Base-by-base conservation (phyloP, 2,888 invertebrate genomes). In the Trichacis sp. region DNA sequence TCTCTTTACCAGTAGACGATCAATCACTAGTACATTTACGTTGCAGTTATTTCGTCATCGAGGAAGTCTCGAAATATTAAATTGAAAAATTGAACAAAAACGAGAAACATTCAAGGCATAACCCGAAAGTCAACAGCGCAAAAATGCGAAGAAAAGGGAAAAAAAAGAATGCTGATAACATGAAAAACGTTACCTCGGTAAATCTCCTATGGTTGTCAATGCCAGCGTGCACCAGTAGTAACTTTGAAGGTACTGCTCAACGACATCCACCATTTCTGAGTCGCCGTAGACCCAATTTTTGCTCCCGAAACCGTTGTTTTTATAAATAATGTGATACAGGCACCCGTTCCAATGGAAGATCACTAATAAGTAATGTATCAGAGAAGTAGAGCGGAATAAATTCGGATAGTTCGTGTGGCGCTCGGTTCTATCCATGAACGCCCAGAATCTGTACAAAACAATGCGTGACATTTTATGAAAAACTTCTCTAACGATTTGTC, bases 311-410 rank as follows among this genome's bases (percentile, higher is more conserved):
- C 95, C 95, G 87, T 95, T 93, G 88, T 95, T 95, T 88, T 95
- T 95, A 89, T 94, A 92, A 85, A 97, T 95, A 85, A 98, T 93
- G 89, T 97, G 95, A 88, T 96, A 97, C 86, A 98, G 89, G 88
- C 98, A 98, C 83, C 97, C 97, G 87, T 98, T 98, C 98, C 98
- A 98, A 89, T 98, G 98, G 88, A 98, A 98, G 87, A 98, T 95
- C 87, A 97, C 97, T 87, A 97, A 89, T 83, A 97, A 90, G 89
- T 97, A 97, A 89, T 97, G 97, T 86, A 95, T 93, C 85, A 95
- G 89, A 86, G 94, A 94, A 79, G 93, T 92, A 78, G 95, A 94
- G 83, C 93, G 91, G 88, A 96, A 96, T 81, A 97, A 89, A 88
- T 98, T 98, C 72, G 98, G 98, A 88, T 97, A 98, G 88, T 98